Base-by-base conservation (phyloP, 2,113 vertebrate genomes). In the Eupsittula cactorum region DNA sequence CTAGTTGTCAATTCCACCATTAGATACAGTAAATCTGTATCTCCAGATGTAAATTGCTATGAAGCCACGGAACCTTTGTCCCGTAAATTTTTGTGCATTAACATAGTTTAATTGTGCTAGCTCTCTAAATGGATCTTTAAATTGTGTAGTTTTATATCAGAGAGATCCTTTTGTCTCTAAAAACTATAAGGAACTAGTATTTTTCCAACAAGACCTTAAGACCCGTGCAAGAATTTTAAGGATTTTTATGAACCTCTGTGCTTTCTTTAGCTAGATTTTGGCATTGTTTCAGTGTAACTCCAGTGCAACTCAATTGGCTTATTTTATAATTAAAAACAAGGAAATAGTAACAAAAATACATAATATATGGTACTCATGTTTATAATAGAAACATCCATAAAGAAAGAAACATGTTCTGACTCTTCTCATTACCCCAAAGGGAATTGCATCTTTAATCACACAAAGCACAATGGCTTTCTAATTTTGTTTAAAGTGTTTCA, bases 401-500 rank as follows among this genome's bases (percentile, higher is more conserved):
- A 98, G 97, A 97, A 97, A 98, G 97, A 98, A 98, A 97, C 94
- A 97, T 96, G 97, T 97, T 98, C 97, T 98, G 97, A 98, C 95
- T 98, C 97, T 98, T 98, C 96, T 98, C 98, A 98, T 98, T 98
- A 98, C 94, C 93, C 98, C 94, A 96, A 98, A 95, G 97, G 97
- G 98, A 98, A 98, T 96, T 98, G 97, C 98, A 98, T 98, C 98
- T 98, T 98, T 98, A 98, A 98, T 98, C 98, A 98, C 97, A 97
- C 92, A 98, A 97, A 98, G 97, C 96, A 97, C 97, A 98, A 98
- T 93, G 90, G 97, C 96, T 97, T 98, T 98, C 98, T 98, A 98
- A 98, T 98, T 98, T 98, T 98, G 98, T 98, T 99, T 99, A 98
- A 98, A 99, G 98, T 98, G 98, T 98, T 98, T 98, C 98, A 98